These are phyloP conservation scores for Araneus ventricosus DNA, from an alignment of 1,140 invertebrate species.

Conservation along the genomic window DNA sequence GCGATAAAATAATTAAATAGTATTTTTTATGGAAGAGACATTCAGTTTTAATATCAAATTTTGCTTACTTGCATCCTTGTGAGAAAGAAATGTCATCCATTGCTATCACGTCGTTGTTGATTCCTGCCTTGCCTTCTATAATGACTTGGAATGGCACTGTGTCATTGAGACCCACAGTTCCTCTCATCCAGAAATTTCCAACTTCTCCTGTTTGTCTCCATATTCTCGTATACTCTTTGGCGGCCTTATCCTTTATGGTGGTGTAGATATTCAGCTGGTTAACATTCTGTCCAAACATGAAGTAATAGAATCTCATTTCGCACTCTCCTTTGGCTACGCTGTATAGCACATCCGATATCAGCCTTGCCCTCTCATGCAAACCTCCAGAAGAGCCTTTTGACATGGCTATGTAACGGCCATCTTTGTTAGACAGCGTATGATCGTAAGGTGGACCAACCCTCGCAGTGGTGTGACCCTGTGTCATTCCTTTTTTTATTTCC, in stretches of 20 bases:
- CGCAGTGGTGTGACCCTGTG: background rate
- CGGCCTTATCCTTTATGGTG: background rate
- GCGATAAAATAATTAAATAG: background rate
- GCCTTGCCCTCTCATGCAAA: conserved; percentile 68
- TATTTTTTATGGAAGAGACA: background rate
- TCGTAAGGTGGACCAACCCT: conserved; percentile 76
- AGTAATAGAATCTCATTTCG: conserved; percentile 79
- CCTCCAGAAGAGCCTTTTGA: background rate
- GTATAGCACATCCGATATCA: conserved; percentile 68
- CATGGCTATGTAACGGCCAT: conserved; percentile 73
- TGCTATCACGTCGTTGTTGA: conserved; percentile 73
- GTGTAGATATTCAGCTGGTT: conserved; percentile 78
- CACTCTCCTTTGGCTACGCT: conserved; percentile 26
- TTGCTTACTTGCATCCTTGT: conserved; percentile 72
- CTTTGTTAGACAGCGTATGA: conserved; percentile 65
- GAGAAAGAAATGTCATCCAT: conserved; percentile 77
- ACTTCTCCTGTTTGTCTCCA: conserved; percentile 46
- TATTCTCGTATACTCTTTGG: background rate
- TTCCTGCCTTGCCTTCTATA: conserved; percentile 72
- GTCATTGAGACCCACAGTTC: conserved; percentile 34
- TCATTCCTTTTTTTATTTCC: conserved; percentile 51
- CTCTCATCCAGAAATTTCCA: conserved; percentile 74
- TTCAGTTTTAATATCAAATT: background rate
- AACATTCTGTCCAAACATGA: conserved; percentile 79
- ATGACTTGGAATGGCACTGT: conserved; percentile 73